These are phyloP conservation scores for Notolepis coatsorum DNA, from an alignment of 2,797 vertebrate species.

Conservation along the genomic window DNA sequence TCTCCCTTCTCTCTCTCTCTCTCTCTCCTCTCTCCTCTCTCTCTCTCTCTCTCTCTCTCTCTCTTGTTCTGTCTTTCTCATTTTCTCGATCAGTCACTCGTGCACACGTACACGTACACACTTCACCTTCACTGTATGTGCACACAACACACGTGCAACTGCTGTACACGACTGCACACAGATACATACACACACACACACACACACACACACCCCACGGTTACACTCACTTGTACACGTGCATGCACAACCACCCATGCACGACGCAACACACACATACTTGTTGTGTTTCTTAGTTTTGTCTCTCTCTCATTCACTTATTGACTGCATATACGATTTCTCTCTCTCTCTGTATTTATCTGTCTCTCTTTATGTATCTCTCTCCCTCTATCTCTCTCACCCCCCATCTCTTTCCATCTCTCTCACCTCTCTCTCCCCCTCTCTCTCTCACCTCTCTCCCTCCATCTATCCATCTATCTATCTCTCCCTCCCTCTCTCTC, in stretches of 20 bases:
- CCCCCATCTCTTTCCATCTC: too few relatives aligned
- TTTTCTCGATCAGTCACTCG: not conserved
- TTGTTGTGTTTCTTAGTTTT: too few relatives aligned
- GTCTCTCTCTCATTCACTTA: too few relatives aligned
- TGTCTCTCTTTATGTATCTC: too few relatives aligned
- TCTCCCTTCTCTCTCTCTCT: slow-evolving; percentile 45
- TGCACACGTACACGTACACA: slow-evolving; percentile 40
- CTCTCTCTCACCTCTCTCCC: not conserved
- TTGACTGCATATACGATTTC: too few relatives aligned
- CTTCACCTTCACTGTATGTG: too few relatives aligned
- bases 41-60: slow-evolving; percentile 25
- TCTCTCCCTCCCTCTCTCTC: slow-evolving; percentile 40
- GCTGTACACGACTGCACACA: too few relatives aligned
- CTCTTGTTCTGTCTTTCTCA: slow-evolving; percentile 9
- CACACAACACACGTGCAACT: too few relatives aligned
- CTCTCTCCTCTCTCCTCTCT: slow-evolving; percentile 32
- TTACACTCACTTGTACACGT: not conserved
- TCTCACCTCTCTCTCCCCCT: not conserved
- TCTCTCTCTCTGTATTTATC: too few relatives aligned
- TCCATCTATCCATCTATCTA: not conserved
- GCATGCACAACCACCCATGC: slow-evolving; percentile 53
- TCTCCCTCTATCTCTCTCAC: too few relatives aligned
- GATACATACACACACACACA: too few relatives aligned
- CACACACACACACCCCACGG: too few relatives aligned
- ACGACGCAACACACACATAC: slow-evolving; percentile 58